Conservation (phyloP, 2,113 vertebrate species). For the Thymallus thymallus region DNA sequence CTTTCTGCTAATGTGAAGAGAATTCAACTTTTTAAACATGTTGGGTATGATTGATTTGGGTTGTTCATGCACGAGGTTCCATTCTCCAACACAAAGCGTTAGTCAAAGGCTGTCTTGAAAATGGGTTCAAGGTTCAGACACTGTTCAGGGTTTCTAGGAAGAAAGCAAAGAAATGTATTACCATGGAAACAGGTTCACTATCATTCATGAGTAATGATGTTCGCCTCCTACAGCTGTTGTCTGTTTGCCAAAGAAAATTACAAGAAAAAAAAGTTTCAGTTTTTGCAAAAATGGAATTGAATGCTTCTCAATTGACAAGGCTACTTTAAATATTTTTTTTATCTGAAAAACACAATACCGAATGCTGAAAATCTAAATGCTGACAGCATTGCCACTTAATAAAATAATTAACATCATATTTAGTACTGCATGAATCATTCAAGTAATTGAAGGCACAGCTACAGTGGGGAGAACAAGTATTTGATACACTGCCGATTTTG, state of each 20-base stretch:
- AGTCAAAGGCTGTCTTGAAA: neutral
- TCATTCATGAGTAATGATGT: constrained; percentile 87
- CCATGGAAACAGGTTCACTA: constrained; percentile 89
- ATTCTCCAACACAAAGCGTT: constrained; percentile 28
- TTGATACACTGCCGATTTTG: too few species aligned
- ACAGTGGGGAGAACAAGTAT: too few species aligned
- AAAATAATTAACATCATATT: neutral
- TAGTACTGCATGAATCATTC: too few species aligned
- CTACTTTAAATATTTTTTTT: neutral
- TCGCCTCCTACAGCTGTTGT: constrained; percentile 79
- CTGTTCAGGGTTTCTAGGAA: constrained; percentile 78
- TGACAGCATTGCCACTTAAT: neutral
- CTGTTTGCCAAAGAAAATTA: constrained; percentile 28
- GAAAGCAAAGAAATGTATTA: constrained; percentile 73
- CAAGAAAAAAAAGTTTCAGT: neutral
- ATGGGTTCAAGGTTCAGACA: constrained; percentile 70
- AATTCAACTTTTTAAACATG: neutral
- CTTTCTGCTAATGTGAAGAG: neutral
- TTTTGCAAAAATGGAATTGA: neutral
- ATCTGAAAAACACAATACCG: neutral
- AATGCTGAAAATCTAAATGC: neutral
- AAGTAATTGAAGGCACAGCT: too few species aligned
- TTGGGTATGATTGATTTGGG: constrained; percentile 24
- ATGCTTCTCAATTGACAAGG: neutral
- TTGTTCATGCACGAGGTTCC: constrained; percentile 17